Evolutionary conservation across 2,888 invertebrate species (phyloP), one percentile per base, ranked within the genome.

Genomic region (Busseola fusca): DNA sequence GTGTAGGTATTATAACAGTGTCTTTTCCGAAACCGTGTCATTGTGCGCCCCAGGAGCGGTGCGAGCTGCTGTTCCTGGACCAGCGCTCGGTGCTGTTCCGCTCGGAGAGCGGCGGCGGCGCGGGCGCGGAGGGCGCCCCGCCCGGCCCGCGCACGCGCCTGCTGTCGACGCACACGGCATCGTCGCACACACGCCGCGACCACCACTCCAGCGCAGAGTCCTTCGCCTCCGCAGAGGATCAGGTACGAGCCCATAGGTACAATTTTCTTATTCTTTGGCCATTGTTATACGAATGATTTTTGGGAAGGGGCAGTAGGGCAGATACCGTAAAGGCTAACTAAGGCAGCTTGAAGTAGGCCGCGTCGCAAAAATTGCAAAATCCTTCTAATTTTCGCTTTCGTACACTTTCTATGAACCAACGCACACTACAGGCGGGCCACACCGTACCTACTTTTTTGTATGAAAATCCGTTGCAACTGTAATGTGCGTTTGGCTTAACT

Each of bases 211-310:
- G 98, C 25, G 98, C 98, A 0, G 99, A 99, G 91, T 99, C 99
- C 78, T 99, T 99, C 94, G 98, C 99, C 64, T 99, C 99, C 2
- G 99, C 99, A 0, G 97, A 98, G 88, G 99, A 99, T 91, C 97
- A 98, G 95, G 98, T 97, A 87, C 86, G 12, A 21, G 40, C 30
- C 30, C 63, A 50, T 63, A 63, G 63, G 50, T 63, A 63, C 48
- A 30, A 3, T 16, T 52, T 30, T 52, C n/a, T n/a, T 30, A 50
- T 63, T 52, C n/a, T 52, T 50, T 52, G 18, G 3, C 30, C 30
- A n/a, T 30, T n/a, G n/a, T n/a, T n/a, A 45, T 16, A 48, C 5
- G 27, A 10, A 30, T 3, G n/a, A 50, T 63, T 63, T 50, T 63
- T n/a, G 16, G 21, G 7, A 40, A 6, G 25, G 6, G 42, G 27